These are phyloP conservation scores for Anas platyrhynchos DNA, from an alignment of 2,113 vertebrate species.

Conservation along the genomic window DNA sequence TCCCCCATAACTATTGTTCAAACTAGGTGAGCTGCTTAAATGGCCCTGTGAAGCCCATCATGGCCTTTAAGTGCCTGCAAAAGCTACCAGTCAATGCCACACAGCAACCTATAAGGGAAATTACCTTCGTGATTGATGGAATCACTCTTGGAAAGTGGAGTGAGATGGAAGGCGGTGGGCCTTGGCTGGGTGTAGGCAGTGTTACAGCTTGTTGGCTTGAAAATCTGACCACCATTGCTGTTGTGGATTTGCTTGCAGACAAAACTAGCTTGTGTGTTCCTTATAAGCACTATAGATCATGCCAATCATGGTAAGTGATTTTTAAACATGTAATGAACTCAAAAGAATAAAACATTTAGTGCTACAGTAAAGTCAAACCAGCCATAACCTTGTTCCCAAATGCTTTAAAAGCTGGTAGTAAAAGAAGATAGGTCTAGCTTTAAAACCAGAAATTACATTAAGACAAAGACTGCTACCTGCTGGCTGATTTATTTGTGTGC, in stretches of 20 bases:
- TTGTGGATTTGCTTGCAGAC: background rate
- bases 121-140: background rate
- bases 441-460: background rate
- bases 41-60: background rate
- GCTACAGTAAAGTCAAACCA: slow-evolving; percentile 3
- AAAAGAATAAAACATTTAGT: background rate
- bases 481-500: background rate
- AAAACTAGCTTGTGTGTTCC: background rate
- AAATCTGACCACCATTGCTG: background rate
- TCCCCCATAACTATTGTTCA: background rate
- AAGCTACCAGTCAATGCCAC: background rate
- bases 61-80: background rate
- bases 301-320: background rate
- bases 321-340: background rate
- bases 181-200: background rate
- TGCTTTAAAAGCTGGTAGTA: background rate
- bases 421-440: background rate
- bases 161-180: background rate
- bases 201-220: background rate
- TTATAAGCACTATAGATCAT: rapidly evolving
- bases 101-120: background rate
- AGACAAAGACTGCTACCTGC: slow-evolving; percentile 39
- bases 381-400: background rate
- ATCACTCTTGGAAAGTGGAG: background rate
- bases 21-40: background rate